A percentile compares a stretch with the other conserved stretches of the same genome.
Conservation (phyloP, 2,113 vertebrate genomes). For the Lepisosteus osseus region DNA sequence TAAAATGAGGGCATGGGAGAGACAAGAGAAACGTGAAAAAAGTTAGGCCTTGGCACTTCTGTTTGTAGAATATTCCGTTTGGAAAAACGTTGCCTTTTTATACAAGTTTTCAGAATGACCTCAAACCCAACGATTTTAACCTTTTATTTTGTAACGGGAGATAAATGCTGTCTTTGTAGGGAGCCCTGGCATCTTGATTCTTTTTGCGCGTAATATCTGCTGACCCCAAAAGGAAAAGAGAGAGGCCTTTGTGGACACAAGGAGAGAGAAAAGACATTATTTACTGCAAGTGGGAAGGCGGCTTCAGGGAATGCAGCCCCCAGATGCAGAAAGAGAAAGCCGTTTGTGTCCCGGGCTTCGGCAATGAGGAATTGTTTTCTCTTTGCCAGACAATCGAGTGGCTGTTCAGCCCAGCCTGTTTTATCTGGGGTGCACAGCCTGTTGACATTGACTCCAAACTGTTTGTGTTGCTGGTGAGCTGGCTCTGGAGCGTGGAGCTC, state of each 20-base stretch:
- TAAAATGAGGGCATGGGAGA: too few species aligned
- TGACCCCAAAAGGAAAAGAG: conserved; percentile 49
- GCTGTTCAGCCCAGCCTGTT: conserved; percentile 40
- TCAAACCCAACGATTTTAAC: conserved; percentile 41
- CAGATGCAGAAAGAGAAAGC: conserved; percentile 32
- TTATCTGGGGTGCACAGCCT: conserved; percentile 36
- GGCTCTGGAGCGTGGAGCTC: conserved; percentile 19
- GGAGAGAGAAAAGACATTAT: conserved; percentile 51
- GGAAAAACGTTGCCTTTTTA: conserved; percentile 1
- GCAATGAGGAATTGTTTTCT: conserved; percentile 22
- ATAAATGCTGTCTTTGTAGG: conserved; percentile 46
- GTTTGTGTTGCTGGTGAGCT: conserved; percentile 40
- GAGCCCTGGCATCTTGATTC: conserved; percentile 36
- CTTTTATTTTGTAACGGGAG: conserved; percentile 41
- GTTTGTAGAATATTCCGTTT: too few species aligned
- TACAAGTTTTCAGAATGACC: conserved; percentile 35
- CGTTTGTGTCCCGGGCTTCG: conserved; percentile 25
- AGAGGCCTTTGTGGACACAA: conserved; percentile 39
- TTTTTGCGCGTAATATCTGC: conserved; percentile 43
- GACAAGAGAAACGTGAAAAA: too few species aligned
- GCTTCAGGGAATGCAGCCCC: conserved; percentile 35
- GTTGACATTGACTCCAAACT: conserved; percentile 47
- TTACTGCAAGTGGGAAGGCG: conserved; percentile 42
- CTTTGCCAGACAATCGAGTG: conserved; percentile 35
- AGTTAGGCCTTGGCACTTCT: too few species aligned